Evolutionary conservation across 1,140 invertebrate species (phyloP).

Genomic region (Drosophila rufa): DNA sequence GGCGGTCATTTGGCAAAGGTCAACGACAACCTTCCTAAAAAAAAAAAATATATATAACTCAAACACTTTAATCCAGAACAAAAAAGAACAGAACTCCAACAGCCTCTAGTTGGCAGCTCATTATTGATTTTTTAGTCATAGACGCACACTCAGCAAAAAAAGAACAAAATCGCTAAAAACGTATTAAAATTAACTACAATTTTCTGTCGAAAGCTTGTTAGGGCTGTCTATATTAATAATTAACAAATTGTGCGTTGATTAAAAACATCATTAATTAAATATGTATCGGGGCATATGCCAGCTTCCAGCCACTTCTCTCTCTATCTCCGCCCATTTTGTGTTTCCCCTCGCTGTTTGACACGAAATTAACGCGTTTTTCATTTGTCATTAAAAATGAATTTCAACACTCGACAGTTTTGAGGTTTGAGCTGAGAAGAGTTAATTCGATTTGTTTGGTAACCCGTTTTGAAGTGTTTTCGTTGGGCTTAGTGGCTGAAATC

Average conservation of each 20-base stretch:
- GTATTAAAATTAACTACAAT: conserved; percentile 41
- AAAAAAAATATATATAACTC: conserved; percentile 30
- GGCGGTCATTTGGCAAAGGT: conserved; percentile 44
- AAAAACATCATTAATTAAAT: conserved; percentile 70
- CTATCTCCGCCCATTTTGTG: not conserved
- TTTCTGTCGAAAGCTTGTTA: conserved; percentile 34
- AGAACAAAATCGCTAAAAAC: conserved; percentile 25
- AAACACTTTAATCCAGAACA: conserved; percentile 36
- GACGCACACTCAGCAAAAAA: not conserved
- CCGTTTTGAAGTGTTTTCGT: not conserved
- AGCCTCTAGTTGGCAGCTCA: conserved; percentile 29
- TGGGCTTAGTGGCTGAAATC: not conserved
- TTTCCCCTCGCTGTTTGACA: conserved; percentile 26
- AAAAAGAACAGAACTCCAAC: not conserved
- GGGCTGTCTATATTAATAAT: conserved; percentile 55
- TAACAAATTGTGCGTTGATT: conserved; percentile 64
- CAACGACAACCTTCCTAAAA: conserved; percentile 26
- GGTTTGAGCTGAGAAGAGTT: conserved; percentile 3
- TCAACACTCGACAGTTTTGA: conserved; percentile 43
- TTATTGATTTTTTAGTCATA: conserved; percentile 53
- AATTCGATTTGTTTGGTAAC: not conserved
- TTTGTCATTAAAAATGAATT: conserved; percentile 62
- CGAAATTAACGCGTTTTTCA: conserved; percentile 51
- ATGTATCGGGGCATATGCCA: conserved; percentile 36
- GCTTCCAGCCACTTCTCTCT: conserved; percentile 3